These are phyloP conservation scores for Macropis europaea DNA, from an alignment of 2,888 invertebrate genomes.

Conservation along the genomic window DNA sequence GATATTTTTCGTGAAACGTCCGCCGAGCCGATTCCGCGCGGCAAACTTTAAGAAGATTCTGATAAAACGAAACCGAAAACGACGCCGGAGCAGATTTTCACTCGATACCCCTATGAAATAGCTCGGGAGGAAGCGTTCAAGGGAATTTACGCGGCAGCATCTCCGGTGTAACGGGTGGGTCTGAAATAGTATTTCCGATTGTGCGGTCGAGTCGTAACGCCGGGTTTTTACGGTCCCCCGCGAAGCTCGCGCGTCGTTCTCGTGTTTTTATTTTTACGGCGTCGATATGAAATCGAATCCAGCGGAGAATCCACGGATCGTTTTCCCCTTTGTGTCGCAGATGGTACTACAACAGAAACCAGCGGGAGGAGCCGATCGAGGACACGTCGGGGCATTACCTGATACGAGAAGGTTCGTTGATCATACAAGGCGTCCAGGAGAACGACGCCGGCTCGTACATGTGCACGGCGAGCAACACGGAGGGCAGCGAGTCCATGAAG, in stretches of 20 bases:
- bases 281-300: constrained; percentile 1
- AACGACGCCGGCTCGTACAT: constrained; percentile 81
- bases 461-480: constrained; percentile 82
- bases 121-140: neutral
- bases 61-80: no score
- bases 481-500: constrained; percentile 82
- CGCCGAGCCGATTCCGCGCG: no score
- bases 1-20: no score
- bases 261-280: constrained; percentile 14
- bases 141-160: constrained; percentile 5
- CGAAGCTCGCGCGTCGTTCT: neutral
- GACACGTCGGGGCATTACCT: constrained; percentile 80
- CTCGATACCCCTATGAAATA: neutral
- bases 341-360: constrained; percentile 81
- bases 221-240: constrained; percentile 8
- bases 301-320: neutral
- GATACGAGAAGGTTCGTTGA: constrained; percentile 81
- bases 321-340: constrained; percentile 68
- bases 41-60: no score
- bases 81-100: no score
- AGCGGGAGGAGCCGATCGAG: constrained; percentile 81
- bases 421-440: constrained; percentile 81
- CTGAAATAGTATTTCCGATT: constrained; percentile 27
- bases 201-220: neutral
- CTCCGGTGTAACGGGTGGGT: neutral